Percentiles rank a stretch among this genome's conserved stretches.
Evolutionary conservation across 1,140 invertebrate genomes (phyloP).

Genomic region (Saccostrea echinata): DNA sequence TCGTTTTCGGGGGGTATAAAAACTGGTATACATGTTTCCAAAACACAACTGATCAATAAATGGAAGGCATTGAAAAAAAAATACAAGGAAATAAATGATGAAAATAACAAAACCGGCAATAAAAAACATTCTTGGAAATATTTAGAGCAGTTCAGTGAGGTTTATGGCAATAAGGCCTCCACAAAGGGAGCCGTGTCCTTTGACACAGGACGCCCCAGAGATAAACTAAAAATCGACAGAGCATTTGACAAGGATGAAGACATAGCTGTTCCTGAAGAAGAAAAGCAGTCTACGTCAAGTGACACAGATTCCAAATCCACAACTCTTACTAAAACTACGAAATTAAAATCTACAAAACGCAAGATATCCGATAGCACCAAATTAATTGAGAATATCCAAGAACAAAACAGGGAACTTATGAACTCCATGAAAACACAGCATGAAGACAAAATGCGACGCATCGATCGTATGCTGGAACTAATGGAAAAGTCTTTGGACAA

Average conservation of each 20-base stretch:
- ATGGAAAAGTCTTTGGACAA: conserved; percentile 16
- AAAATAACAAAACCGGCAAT: conserved; percentile 37
- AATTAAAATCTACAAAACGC: background rate
- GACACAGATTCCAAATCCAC: too few species aligned
- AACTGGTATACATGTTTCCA: background rate
- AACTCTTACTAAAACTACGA: background rate
- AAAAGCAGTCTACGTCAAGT: too few species aligned
- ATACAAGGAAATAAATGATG: conserved; percentile 10
- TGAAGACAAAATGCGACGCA: conserved; percentile 7
- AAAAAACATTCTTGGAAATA: conserved; percentile 20
- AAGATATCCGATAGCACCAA: background rate
- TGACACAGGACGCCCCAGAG: background rate
- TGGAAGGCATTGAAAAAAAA: conserved; percentile 1
- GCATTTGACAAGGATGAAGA: too few species aligned
- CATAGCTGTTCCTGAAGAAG: too few species aligned
- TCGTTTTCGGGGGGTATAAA: too few species aligned
- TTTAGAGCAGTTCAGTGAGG: conserved; percentile 30
- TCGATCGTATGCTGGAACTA: background rate
- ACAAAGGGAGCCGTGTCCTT: background rate
- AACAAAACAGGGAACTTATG: background rate
- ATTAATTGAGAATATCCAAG: background rate
- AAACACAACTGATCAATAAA: background rate
- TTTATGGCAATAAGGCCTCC: conserved; percentile 36
- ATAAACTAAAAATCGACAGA: too few species aligned
- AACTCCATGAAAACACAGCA: conserved; percentile 5